A percentile compares a stretch with the other conserved stretches of the same genome.
These are phyloP conservation scores for Takifugu rubripes DNA, from an alignment of 2,797 vertebrate species.

Conservation along the genomic window DNA sequence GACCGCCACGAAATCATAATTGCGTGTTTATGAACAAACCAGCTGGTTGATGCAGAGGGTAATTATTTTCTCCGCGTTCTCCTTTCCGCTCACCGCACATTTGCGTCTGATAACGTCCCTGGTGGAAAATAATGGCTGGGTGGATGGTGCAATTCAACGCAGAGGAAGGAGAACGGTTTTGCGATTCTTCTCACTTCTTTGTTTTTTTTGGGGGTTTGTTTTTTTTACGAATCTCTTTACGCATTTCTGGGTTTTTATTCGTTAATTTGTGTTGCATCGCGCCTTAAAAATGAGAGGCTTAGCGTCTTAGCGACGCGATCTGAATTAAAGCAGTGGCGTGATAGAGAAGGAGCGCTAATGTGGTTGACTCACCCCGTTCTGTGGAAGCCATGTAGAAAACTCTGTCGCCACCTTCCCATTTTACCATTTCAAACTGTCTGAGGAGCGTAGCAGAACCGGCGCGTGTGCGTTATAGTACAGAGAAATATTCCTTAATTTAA, in stretches of 20 bases:
- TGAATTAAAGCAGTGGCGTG: background rate
- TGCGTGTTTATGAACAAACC: constrained; percentile 80
- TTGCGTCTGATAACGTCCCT: constrained; percentile 62
- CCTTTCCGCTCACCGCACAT: constrained; percentile 60
- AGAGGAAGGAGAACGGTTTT: constrained; percentile 21
- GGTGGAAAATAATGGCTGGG: constrained; percentile 53
- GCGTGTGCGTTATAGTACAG: constrained; percentile 8
- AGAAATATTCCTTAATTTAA: constrained; percentile 30
- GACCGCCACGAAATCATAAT: constrained; percentile 78
- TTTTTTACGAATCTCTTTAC: constrained; percentile 3
- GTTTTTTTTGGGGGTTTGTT: background rate
- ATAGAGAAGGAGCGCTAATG: background rate
- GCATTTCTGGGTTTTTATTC: background rate
- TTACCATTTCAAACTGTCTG: no score
- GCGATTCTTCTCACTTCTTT: constrained; percentile 15
- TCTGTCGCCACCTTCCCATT: no score
- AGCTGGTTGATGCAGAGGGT: constrained; percentile 78
- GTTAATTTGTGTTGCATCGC: background rate
- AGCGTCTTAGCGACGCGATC: background rate
- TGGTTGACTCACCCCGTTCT: background rate
- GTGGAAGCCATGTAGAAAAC: background rate
- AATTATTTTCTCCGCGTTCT: constrained; percentile 73
- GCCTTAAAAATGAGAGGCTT: constrained; percentile 2
- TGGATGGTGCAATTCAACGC: constrained; percentile 30
- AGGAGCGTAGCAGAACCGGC: background rate